Evolutionary conservation across 1,140 invertebrate genomes (phyloP).

Genomic region (Euwallacea fornicatus): DNA sequence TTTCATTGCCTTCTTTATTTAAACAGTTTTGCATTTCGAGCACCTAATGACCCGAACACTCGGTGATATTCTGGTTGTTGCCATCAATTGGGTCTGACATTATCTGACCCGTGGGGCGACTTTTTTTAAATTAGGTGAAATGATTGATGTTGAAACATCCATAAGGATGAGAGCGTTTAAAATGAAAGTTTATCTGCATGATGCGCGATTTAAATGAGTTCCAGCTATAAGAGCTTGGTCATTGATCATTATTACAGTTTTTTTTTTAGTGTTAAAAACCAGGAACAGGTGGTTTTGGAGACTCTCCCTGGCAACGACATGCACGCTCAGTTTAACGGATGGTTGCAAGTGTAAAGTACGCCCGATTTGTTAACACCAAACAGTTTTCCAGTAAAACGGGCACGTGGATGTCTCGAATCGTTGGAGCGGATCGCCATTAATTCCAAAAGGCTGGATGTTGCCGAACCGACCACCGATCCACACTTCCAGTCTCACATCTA

Average conservation of each 20-base stretch:
- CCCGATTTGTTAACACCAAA: slow-evolving; percentile 52
- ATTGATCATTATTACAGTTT: too few species aligned
- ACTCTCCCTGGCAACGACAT: slow-evolving; percentile 22
- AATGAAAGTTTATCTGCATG: neutral
- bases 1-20: slow-evolving; percentile 51
- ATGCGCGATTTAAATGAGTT: neutral
- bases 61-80: slow-evolving; percentile 34
- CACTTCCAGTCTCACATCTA: slow-evolving; percentile 5
- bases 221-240: too few species aligned
- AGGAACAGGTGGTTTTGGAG: slow-evolving; percentile 21
- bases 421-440: slow-evolving; percentile 41
- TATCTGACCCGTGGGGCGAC: slow-evolving; percentile 9
- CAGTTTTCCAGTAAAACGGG: slow-evolving; percentile 50
- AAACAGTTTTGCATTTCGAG: slow-evolving; percentile 48
- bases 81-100: slow-evolving; percentile 14
- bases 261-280: too few species aligned
- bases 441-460: slow-evolving; percentile 42
- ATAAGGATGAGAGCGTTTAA: neutral
- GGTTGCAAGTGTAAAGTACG: slow-evolving; percentile 48
- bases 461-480: slow-evolving; percentile 17
- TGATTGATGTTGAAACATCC: neutral
- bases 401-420: slow-evolving; percentile 42
- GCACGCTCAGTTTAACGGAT: slow-evolving; percentile 39
- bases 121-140: neutral
- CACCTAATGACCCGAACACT: slow-evolving; percentile 46